A percentile compares a stretch with the other conserved stretches of the same genome.
Conservation (phyloP, 92 coral and sea anemone genomes). For the Galaxea fascicularis region DNA sequence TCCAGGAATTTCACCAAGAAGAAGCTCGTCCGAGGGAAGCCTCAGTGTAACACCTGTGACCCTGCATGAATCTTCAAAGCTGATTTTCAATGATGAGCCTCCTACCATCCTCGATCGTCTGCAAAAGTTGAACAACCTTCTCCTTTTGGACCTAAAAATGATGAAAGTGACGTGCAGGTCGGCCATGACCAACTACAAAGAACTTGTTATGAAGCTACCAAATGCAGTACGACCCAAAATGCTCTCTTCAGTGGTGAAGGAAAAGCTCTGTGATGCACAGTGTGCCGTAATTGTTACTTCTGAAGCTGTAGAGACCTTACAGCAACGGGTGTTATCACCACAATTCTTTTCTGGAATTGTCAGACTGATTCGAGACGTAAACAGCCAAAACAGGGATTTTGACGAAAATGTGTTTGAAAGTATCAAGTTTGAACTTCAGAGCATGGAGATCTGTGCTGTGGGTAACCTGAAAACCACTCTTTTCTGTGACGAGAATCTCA, state of each 20-base stretch:
- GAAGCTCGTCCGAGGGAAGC: background rate
- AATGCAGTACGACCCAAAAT: slow-evolving; percentile 49
- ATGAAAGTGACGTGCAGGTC: slow-evolving; percentile 13
- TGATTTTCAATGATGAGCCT: slow-evolving; percentile 61
- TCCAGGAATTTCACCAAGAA: slow-evolving; percentile 36
- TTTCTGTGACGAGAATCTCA: slow-evolving; percentile 15
- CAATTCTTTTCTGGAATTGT: slow-evolving; percentile 61
- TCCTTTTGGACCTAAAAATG: slow-evolving; percentile 45
- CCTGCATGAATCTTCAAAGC: slow-evolving; percentile 43
- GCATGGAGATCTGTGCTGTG: slow-evolving; percentile 36
- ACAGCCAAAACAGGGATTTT: slow-evolving; percentile 6
- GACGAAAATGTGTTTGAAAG: slow-evolving; percentile 10
- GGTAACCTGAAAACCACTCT: slow-evolving; percentile 30
- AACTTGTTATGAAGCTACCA: slow-evolving; percentile 57
- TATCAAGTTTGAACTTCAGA: slow-evolving; percentile 26
- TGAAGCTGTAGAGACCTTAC: slow-evolving; percentile 24
- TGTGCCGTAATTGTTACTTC: background rate
- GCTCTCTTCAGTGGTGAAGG: slow-evolving; percentile 57
- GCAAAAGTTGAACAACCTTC: background rate
- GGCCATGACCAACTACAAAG: slow-evolving; percentile 35
- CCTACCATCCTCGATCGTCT: slow-evolving; percentile 63
- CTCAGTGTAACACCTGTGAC: background rate
- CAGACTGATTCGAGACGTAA: slow-evolving; percentile 68
- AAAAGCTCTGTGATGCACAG: slow-evolving; percentile 16
- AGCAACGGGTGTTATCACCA: slow-evolving; percentile 23